Evolutionary conservation across 2,797 vertebrate genomes (phyloP).

Genomic region (Protosalanx chinensis): DNA sequence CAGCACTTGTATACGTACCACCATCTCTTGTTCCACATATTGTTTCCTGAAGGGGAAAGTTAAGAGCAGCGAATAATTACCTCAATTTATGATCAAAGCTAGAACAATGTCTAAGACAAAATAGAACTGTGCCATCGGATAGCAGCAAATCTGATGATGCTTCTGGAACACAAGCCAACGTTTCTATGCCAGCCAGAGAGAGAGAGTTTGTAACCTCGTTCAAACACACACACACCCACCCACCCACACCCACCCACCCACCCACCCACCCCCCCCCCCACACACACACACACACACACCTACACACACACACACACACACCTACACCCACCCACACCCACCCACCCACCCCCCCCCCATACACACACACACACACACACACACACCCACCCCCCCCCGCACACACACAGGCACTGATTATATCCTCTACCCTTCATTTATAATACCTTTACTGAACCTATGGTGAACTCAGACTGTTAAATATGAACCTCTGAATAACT

Average conservation of each 20-base stretch:
- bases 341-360: no score
- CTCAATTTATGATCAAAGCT: constrained; percentile 76
- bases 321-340: not conserved
- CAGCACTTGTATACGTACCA: constrained; percentile 41
- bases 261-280: constrained; percentile 15
- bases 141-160: constrained; percentile 65
- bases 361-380: constrained; percentile 26
- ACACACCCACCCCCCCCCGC: constrained; percentile 6
- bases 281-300: not conserved
- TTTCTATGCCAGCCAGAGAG: constrained; percentile 56
- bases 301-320: constrained; percentile 7
- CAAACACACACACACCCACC: constrained; percentile 32
- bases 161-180: constrained; percentile 62
- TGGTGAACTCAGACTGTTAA: constrained; percentile 48
- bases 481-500: constrained; percentile 39
- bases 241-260: constrained; percentile 27
- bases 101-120: constrained; percentile 75
- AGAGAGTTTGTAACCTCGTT: constrained; percentile 53
- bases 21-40: constrained; percentile 69
- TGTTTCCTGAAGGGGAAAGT: constrained; percentile 63
- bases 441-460: constrained; percentile 47
- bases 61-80: constrained; percentile 70
- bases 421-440: constrained; percentile 24
- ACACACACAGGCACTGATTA: constrained; percentile 44
- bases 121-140: constrained; percentile 68